Evolutionary conservation across 2,113 vertebrate species (phyloP), one percentile per base, ranked within the genome.

Genomic region (Amblyopsis rosae): DNA sequence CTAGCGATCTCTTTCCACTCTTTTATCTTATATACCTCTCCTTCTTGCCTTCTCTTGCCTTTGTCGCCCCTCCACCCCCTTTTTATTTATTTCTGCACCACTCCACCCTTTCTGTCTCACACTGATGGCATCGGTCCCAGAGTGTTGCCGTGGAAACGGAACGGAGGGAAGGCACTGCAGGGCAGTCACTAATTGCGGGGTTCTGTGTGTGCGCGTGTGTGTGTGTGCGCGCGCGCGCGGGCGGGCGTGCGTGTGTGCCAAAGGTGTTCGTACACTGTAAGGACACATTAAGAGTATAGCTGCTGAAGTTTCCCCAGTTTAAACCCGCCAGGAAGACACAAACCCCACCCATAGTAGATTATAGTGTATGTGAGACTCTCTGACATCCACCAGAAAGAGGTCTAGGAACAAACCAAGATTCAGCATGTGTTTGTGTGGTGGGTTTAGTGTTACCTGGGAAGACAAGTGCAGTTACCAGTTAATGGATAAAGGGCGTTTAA

Each of bases 141-240:
- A 85, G 70, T 59, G 86, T 90, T 89, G 75, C 90, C 75, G 68
- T 81, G 85, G 90, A 85, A 89, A 89, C 88, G 13, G 51, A 64
- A 75, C 88, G 13, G 51, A 64, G 73, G 45, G 15, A 41, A 67
- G 67, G 76, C 55, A 1, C 83, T 70, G 13, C 77, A 48, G 76
- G 75, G 75, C 79, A 74, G 75, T 68, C 54, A 15, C 84, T 84
- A 86, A 88, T 76, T 82, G 81, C 49, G 48, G 61, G 49, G 73
- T 77, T 76, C 73, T 16, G 49, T 71, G 35, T 68, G 64, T 72
- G 67, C 73, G 76, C 35, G 59, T 73, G 41, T 35, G 33, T 48
- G 60, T 60, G 32, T 59, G 61, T 32, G 50, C 64, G 17, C 11
- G 26, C 12, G 33, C 11, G 26, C 12, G 33, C 3, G 51, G n/a